phyloP scores from a whole-genome alignment of 2,113 vertebrate genomes.

The Hydrolagus affinis region DNA sequence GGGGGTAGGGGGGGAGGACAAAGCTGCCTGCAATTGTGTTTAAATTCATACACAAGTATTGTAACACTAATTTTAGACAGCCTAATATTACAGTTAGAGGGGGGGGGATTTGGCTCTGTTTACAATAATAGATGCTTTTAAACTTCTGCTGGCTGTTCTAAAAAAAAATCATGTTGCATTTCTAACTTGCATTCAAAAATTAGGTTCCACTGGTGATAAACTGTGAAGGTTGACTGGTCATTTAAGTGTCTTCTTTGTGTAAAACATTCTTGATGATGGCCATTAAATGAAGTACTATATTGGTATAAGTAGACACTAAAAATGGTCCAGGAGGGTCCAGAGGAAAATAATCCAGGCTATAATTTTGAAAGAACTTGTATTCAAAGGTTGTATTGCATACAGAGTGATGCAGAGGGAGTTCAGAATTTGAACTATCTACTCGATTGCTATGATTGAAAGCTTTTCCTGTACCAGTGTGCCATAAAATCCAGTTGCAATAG shows the following conservation, averaged over 20 bases:
- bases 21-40: too few relatives aligned
- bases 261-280: background rate
- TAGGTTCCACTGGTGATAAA: background rate
- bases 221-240: background rate
- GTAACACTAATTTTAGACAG: constrained; percentile 6
- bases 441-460: too few relatives aligned
- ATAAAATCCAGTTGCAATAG: background rate
- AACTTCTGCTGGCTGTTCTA: background rate
- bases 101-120: background rate
- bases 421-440: background rate
- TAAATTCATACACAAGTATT: background rate
- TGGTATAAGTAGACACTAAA: background rate
- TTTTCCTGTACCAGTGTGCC: background rate
- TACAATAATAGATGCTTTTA: background rate
- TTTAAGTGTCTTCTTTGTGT: background rate
- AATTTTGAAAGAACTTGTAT: background rate
- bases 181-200: background rate
- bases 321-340: background rate
- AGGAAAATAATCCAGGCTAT: background rate
- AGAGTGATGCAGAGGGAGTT: background rate
- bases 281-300: too few relatives aligned
- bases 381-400: background rate
- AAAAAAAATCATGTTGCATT: too few relatives aligned
- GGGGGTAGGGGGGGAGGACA: too few relatives aligned
- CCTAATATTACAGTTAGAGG: background rate